Evolutionary conservation across 2,888 invertebrate species (phyloP), one percentile per base, ranked within the genome.

Genomic region (Brachypterus glaber): DNA sequence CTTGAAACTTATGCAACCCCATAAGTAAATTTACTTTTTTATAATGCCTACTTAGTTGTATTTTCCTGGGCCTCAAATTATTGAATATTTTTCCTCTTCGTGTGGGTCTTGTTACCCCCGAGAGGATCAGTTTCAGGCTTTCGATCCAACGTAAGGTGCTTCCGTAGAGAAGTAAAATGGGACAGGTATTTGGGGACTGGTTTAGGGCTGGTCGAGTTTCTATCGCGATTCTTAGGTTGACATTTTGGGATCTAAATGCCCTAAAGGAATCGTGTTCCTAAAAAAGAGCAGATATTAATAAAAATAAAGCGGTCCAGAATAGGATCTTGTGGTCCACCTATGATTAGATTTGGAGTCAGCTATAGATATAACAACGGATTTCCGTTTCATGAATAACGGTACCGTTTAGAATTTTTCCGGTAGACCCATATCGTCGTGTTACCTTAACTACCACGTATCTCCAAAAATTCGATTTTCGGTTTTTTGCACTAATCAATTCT

Each of bases 111-210:
- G 97, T 93, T 1, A 96, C 89, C 1, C 86, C 86, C 0, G 92
- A 91, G 21, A 98, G 66, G 45, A 89, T 88, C 41, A 95, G 73
- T 66, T 95, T 93, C 17, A 98, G 72, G 57, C 91, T 93, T 63
- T 96, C 95, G 61, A 96, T 88, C 90, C 96, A 96, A 68, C 88
- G 76, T 17, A 96, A 69, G 0, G 96, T 96, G 54, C 92, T 93
- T 33, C 95, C 93, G 58, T 92, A 96, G 0, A 95, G 71, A 2
- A 91, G 71, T 2, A 89, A 72, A 39, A 83, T 77, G 0, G 88
- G 86, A 29, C 52, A 53, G 59, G 64, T 75, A 56, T 54, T 55
- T 2, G 58, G 57, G 3, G 56, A 49, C 31, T 60, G 59, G 39
- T 65, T 73, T 53, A 71, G 70, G 50, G 69, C 37, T 59, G 59